These are phyloP conservation scores for Anoplopoma fimbria DNA, from an alignment of 2,113 vertebrate genomes.

Conservation along the genomic window DNA sequence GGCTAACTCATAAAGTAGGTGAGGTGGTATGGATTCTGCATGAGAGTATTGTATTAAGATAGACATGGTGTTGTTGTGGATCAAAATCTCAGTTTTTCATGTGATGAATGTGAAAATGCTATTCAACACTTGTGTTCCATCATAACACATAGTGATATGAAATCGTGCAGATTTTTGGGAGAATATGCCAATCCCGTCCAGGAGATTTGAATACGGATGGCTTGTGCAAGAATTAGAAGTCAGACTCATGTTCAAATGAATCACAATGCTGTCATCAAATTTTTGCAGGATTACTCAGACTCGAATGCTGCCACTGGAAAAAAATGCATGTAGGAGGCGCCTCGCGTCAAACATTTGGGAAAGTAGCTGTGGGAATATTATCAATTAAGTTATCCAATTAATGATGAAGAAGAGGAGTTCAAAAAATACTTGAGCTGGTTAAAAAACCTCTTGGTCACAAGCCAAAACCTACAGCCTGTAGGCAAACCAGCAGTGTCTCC, in stretches of 20 bases:
- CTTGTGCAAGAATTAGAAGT: background rate
- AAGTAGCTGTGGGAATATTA: background rate
- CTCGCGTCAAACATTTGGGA: background rate
- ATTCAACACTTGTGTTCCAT: background rate
- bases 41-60: too few species aligned
- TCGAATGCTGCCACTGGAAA: background rate
- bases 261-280: background rate
- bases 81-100: background rate
- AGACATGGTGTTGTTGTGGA: too few species aligned
- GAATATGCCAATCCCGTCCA: background rate
- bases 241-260: background rate
- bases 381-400: background rate
- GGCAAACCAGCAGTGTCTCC: background rate
- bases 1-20: too few species aligned
- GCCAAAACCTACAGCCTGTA: background rate
- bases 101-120: background rate
- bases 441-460: conserved; percentile 23
- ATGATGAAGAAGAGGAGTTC: background rate
- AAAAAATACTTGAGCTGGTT: background rate
- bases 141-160: background rate
- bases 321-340: background rate
- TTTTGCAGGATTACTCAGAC: background rate
- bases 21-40: too few species aligned
- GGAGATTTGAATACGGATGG: background rate
- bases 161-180: background rate